Evolutionary conservation across 1,140 invertebrate genomes (phyloP), one percentile per base, ranked within the genome.

Genomic region (Plectrocnemia conspersa): DNA sequence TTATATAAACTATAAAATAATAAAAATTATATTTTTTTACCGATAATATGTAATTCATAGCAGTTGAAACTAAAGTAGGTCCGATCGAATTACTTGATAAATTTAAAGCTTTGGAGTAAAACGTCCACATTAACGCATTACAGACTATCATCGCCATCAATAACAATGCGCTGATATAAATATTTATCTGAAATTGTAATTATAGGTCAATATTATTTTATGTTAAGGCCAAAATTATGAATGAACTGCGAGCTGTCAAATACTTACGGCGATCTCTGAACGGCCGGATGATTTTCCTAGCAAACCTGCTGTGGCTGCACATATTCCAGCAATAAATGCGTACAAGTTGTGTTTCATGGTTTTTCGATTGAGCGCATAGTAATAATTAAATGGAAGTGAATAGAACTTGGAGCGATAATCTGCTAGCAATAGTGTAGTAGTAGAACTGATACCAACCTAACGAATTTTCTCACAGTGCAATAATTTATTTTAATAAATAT

Each of bases 21-120:
- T 29, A 22, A 16, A 27, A 22, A 15, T n/a, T 22, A 21, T 25
- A 70, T 77, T n/a, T n/a, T n/a, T n/a, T 76, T 74, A 83, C 82
- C 58, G 81, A 82, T 53, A 78, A 70, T 36, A 83, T 66, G 62
- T 82, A 84, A 66, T 80, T 83, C 3, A 77, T 76, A 3, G 79
- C 76, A 18, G 82, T 68, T 46, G 78, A 81, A 56, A 75, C 72
- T 16, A 84, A 72, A 3, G 81, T 83, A 7, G 78, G 75, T 9
- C 76, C 72, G 15, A 82, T 74, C 5, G 82, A 82, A 52, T 79
- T 80, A 19, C 65, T 61, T 4, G 76, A 73, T 1, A 67, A 65
- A 46, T 80, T 76, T 3, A 83, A 65, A 2, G 79, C 77, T 55
- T 79, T 78, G 33, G 81, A 74, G 64, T 80, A 84, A 56, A 79